phyloP scores from a whole-genome alignment of 2,113 vertebrate species.

The Forbesichthys papilliferus region DNA sequence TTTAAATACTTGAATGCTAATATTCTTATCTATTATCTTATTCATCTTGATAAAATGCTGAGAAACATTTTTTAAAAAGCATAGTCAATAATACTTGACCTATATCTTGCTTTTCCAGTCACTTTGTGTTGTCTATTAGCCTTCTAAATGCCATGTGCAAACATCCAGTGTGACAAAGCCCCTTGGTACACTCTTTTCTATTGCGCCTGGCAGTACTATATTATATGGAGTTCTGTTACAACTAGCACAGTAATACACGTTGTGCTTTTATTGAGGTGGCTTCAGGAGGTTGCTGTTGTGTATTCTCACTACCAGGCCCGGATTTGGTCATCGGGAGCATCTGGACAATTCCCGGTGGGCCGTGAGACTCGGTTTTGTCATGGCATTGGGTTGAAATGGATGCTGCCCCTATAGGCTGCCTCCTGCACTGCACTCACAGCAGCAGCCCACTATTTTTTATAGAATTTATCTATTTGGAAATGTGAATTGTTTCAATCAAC shows the following conservation, averaged over 20 bases:
- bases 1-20: too few relatives aligned
- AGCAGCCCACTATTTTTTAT: too few relatives aligned
- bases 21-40: too few relatives aligned
- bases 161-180: conserved; percentile 21
- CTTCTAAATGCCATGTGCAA: conserved; percentile 11
- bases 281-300: background rate
- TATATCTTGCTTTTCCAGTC: background rate
- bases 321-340: too few relatives aligned
- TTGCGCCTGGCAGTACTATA: conserved; percentile 23
- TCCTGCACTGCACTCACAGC: too few relatives aligned
- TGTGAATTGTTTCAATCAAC: too few relatives aligned
- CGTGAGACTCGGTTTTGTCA: too few relatives aligned
- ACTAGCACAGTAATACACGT: conserved; percentile 4
- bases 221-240: conserved; percentile 17
- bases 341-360: too few relatives aligned
- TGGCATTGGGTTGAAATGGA: too few relatives aligned
- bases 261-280: background rate
- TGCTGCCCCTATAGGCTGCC: too few relatives aligned
- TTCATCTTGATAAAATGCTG: too few relatives aligned
- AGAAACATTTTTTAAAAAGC: background rate
- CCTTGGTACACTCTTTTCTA: conserved; percentile 21
- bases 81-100: background rate
- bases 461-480: too few relatives aligned
- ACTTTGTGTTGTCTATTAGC: conserved; percentile 9
- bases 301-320: background rate